These are phyloP conservation scores for Palythoa heliodiscus DNA, from an alignment of 92 coral and sea anemone species.

Conservation along the genomic window DNA sequence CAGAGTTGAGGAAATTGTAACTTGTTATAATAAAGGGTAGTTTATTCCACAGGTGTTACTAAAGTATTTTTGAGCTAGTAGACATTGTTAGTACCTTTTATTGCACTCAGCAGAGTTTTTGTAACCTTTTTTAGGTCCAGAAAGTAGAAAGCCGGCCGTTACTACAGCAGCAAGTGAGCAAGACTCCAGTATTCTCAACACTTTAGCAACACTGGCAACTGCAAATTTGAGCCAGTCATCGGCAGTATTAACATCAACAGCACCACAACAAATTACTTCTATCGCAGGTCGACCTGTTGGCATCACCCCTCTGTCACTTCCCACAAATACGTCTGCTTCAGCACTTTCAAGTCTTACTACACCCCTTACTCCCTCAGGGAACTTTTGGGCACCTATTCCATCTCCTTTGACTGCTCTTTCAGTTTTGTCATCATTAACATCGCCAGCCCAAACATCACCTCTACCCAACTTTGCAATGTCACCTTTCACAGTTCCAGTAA, in stretches of 20 bases:
- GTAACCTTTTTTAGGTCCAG: constrained; percentile 18
- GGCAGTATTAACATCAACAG: constrained; percentile 76
- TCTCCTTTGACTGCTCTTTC: constrained; percentile 97
- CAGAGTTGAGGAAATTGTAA: too few relatives aligned
- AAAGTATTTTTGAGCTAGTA: background rate
- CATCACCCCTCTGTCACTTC: constrained; percentile 89
- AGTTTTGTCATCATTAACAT: constrained; percentile 85
- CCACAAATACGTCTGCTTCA: constrained; percentile 77
- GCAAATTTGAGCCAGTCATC: constrained; percentile 91
- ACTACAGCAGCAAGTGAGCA: constrained; percentile 67
- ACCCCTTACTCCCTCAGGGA: constrained; percentile 91
- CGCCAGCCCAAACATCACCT: constrained; percentile 95
- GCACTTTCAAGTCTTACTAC: constrained; percentile 74
- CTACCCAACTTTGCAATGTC: constrained; percentile 88
- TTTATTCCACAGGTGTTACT: too few relatives aligned
- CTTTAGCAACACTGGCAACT: constrained; percentile 97
- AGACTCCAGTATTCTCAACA: constrained; percentile 94
- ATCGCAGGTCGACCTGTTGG: constrained; percentile 69
- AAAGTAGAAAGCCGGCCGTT: background rate
- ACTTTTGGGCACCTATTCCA: constrained; percentile 78
- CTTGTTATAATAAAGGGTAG: too few relatives aligned
- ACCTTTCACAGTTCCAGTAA: constrained; percentile 91
- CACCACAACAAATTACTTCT: constrained; percentile 82
- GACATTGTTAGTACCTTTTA: background rate
- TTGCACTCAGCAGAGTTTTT: background rate